These are phyloP conservation scores for Psylliodes chrysocephalus DNA, from an alignment of 2,888 invertebrate species.

Conservation along the genomic window DNA sequence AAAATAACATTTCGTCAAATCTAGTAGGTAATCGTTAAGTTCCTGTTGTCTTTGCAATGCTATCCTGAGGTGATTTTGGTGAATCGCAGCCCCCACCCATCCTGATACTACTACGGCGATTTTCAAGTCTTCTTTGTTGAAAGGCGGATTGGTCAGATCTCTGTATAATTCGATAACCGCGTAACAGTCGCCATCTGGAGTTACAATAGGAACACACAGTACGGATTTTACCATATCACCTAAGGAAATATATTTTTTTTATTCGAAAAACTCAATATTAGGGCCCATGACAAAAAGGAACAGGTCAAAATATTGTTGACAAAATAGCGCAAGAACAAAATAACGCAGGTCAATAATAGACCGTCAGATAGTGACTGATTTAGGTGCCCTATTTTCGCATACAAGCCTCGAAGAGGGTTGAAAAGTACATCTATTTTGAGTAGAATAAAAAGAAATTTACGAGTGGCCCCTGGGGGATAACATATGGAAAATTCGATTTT, in stretches of 20 bases:
- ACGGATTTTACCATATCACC: slow-evolving; percentile 69
- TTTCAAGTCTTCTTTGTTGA: slow-evolving; percentile 58
- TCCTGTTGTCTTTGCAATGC: slow-evolving; percentile 61
- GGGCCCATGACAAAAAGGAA: too few relatives aligned
- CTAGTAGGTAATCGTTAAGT: slow-evolving; percentile 61
- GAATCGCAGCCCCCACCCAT: slow-evolving; percentile 64
- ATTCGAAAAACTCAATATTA: background rate
- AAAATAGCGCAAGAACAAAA: too few relatives aligned
- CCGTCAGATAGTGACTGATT: too few relatives aligned
- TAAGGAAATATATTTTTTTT: too few relatives aligned
- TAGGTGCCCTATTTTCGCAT: too few relatives aligned
- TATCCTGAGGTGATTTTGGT: slow-evolving; percentile 61
- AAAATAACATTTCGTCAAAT: slow-evolving; percentile 66
- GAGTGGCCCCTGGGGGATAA: too few relatives aligned
- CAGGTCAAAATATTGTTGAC: too few relatives aligned
- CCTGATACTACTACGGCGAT: slow-evolving; percentile 60
- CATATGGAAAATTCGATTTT: too few relatives aligned
- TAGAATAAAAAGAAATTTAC: too few relatives aligned
- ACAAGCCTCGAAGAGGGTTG: too few relatives aligned
- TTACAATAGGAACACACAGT: slow-evolving; percentile 70
- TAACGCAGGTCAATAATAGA: too few relatives aligned
- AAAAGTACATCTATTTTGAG: too few relatives aligned
- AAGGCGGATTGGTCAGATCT: slow-evolving; percentile 58
- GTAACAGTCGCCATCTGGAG: slow-evolving; percentile 69
- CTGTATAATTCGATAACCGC: slow-evolving; percentile 71